Percentiles rank a stretch among this genome's conserved stretches.
Conservation (phyloP, 2,113 vertebrate species). For the Myiopsitta monachus region DNA sequence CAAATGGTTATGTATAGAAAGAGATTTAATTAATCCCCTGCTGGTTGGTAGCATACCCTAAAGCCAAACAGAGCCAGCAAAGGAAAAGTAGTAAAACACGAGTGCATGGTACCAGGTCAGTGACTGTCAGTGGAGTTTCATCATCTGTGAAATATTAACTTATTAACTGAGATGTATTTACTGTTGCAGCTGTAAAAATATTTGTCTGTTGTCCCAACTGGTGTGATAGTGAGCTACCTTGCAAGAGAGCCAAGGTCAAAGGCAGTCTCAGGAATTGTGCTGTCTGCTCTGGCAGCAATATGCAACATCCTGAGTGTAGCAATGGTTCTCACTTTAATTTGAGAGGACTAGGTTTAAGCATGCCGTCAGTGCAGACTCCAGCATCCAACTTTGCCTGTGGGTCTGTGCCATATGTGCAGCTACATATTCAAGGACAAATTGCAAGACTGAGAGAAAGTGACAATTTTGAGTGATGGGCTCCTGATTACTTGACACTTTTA, state of each 20-base stretch:
- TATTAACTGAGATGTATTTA: slow-evolving; percentile 54
- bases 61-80: slow-evolving; percentile 49
- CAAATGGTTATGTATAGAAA: slow-evolving; percentile 58
- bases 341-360: background rate
- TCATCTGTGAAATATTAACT: slow-evolving; percentile 65
- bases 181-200: slow-evolving; percentile 56
- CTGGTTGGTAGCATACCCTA: slow-evolving; percentile 58
- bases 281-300: slow-evolving; percentile 31
- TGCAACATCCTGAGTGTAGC: background rate
- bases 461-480: slow-evolving; percentile 51
- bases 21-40: slow-evolving; percentile 70
- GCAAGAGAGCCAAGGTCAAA: slow-evolving; percentile 44
- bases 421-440: slow-evolving; percentile 45
- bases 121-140: slow-evolving; percentile 50
- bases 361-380: slow-evolving; percentile 25
- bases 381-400: slow-evolving; percentile 62
- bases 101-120: slow-evolving; percentile 40
- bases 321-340: slow-evolving; percentile 15
- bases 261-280: slow-evolving; percentile 12
- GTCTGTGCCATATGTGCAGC: slow-evolving; percentile 54
- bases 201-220: slow-evolving; percentile 44
- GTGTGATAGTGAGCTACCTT: background rate
- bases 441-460: slow-evolving; percentile 33
- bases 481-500: background rate
- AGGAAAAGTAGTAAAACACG: slow-evolving; percentile 26